Percentiles rank a stretch among this genome's conserved stretches.
These are phyloP conservation scores for Anomalospiza imberbis DNA, from an alignment of 2,797 vertebrate species.

Conservation along the genomic window DNA sequence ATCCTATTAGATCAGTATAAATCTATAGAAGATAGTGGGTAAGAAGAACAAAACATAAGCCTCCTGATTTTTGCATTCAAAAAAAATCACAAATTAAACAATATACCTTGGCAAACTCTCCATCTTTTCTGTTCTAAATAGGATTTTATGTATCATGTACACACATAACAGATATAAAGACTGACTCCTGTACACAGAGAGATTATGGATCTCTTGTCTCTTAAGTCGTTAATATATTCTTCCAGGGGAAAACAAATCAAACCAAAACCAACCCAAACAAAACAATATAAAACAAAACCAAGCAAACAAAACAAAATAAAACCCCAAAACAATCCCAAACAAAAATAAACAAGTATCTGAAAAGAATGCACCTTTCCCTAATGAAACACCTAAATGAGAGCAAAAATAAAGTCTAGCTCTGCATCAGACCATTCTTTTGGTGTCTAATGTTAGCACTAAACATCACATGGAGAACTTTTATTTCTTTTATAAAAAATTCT, in stretches of 20 bases:
- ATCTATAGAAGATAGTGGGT: background rate
- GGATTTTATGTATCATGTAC: background rate
- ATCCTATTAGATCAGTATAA: background rate
- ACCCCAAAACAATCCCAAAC: accelerated
- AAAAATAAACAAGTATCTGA: background rate
- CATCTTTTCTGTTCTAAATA: background rate
- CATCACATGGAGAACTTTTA: background rate
- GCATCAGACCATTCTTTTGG: background rate
- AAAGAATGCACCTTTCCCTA: background rate
- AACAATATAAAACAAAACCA: background rate
- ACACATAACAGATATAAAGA: background rate
- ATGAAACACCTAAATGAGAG: background rate
- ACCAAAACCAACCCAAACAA: background rate
- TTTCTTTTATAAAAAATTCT: background rate
- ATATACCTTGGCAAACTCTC: background rate
- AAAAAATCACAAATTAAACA: background rate
- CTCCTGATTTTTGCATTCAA: background rate
- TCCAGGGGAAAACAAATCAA: background rate
- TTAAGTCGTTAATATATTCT: background rate
- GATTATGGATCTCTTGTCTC: background rate
- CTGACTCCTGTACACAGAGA: background rate
- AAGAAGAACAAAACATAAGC: background rate
- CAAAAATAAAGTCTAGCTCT: background rate
- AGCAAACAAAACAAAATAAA: background rate
- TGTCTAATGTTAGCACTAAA: background rate